Evolutionary conservation across 1,140 invertebrate genomes (phyloP), one percentile per base, ranked within the genome.

Genomic region (Heliconius melpomene): DNA sequence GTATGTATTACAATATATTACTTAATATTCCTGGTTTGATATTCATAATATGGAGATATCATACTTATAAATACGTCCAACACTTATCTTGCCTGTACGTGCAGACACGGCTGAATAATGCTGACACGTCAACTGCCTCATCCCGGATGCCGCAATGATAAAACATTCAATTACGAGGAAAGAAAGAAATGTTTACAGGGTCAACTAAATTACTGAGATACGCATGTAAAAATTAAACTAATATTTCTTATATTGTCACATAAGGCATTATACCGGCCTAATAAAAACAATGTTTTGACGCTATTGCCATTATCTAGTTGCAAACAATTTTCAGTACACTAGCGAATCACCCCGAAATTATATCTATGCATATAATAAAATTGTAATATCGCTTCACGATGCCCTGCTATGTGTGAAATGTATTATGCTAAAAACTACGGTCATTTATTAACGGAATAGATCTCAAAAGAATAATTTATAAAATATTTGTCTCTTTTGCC

Each of bases 121-220:
- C 70, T 79, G 78, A 79, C 73, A 71, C 72, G 75, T 75, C 79
- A 77, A 79, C 79, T 36, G 73, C 50, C 75, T 73, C 79, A 72
- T 79, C 82, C 77, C 77, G 82, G 82, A 83, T 81, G 82, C 78
- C 70, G 78, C 70, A 75, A 79, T 76, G 82, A 81, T 79, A 83
- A 81, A 83, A 71, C 77, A 66, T 83, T 79, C 79, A 81, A 83
- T 81, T 83, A 83, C 77, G 77, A 79, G 77, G 79, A 83, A 81
- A 78, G 40, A 79, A 82, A 83, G 74, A 81, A 71, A 80, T 80
- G 72, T 83, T 78, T 72, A 77, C 78, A 74, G 52, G 78, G 72
- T 74, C 54, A 74, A 40, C 71, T 72, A 72, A 26, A 23, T 72
- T 36, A 72, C 32, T 72, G 71, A 72, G 71, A 60, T 26, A 16